phyloP scores from a whole-genome alignment of 2,113 vertebrate genomes.

The Odobenus rosmarus region DNA sequence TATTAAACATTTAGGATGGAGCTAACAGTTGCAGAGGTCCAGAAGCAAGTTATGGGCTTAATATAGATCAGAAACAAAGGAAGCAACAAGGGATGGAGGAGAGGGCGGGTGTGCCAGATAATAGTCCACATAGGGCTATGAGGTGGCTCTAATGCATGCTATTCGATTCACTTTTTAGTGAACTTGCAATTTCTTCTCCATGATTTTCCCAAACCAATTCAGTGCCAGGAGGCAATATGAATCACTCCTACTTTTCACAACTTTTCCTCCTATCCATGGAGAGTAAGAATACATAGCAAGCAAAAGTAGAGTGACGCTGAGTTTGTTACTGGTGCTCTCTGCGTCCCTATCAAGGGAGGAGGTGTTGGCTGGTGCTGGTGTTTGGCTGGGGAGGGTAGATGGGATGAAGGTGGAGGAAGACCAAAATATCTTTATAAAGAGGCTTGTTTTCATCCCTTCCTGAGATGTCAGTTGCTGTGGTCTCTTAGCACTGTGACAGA shows the following conservation, averaged over 20 bases:
- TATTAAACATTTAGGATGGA: background rate
- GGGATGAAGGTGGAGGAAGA: background rate
- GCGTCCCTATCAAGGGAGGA: background rate
- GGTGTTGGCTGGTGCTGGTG: background rate
- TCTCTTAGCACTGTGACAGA: slow-evolving; percentile 49
- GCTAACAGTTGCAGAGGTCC: background rate
- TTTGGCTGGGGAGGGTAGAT: background rate
- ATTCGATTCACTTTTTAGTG: background rate
- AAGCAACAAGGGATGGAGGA: accelerated
- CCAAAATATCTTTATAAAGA: slow-evolving; percentile 35
- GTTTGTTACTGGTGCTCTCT: background rate
- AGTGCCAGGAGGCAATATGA: background rate
- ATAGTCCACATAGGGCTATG: accelerated
- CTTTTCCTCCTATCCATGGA: background rate
- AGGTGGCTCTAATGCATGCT: background rate
- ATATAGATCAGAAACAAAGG: background rate
- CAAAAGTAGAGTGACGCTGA: background rate
- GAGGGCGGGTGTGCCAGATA: background rate
- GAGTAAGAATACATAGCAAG: background rate
- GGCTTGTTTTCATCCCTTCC: slow-evolving; percentile 41
- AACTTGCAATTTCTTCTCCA: background rate
- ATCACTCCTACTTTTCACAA: background rate
- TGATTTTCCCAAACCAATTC: background rate
- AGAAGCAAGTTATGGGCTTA: background rate
- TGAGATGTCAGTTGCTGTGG: background rate